Base-by-base conservation (phyloP, 1,140 invertebrate species). In the Drosophila malerkotliana region DNA sequence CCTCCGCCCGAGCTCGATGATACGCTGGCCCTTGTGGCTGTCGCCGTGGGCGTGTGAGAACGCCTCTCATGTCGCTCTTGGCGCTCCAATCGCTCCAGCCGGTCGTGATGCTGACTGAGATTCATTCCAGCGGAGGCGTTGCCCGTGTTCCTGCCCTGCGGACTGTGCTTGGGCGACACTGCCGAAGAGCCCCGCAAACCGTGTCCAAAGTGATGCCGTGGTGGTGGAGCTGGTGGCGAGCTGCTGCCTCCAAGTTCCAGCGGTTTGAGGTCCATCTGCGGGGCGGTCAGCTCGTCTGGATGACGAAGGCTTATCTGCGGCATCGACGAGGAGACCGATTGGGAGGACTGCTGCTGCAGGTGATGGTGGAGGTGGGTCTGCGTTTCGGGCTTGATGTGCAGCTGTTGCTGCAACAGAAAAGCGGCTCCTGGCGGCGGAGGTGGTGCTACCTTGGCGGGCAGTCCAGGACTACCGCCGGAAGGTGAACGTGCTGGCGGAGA, bases 371-470 rank as follows among this genome's bases (percentile, higher is more conserved):
- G 78, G 59, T 90, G 88, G 52, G 85, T 85, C 55, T 88, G 83
- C 24, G 85, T 82, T 56, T 91, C 90, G 2, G 79, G 79, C 62
- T 91, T 91, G 26, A 91, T 91, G 52, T 91, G 90, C 53, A 91
- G 52, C 41, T 91, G 90, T 53, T 91, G 87, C 21, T 91, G 90
- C 62, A 91, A 44, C 54, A 91, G 66, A 18, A 88, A 91, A 1
- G 90, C 82, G 10, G 90, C 80, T 37, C 72, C 85, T 4, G 83
- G 57, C 9, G 82, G 75, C 7, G 76, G 61, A 9, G 64, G 81
- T 7, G 49, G 85, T 15, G 57, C 66, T 34, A 49, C 63, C 64
- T 72, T 88, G 9, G 44, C 58, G n/a, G 89, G 61, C 77, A 91
- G 44, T 6, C 69, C 73, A 1, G 72, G 89, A 44, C 69, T 90